These are phyloP conservation scores for Chloroceryle aenea DNA, from an alignment of 2,113 vertebrate genomes.

Conservation along the genomic window DNA sequence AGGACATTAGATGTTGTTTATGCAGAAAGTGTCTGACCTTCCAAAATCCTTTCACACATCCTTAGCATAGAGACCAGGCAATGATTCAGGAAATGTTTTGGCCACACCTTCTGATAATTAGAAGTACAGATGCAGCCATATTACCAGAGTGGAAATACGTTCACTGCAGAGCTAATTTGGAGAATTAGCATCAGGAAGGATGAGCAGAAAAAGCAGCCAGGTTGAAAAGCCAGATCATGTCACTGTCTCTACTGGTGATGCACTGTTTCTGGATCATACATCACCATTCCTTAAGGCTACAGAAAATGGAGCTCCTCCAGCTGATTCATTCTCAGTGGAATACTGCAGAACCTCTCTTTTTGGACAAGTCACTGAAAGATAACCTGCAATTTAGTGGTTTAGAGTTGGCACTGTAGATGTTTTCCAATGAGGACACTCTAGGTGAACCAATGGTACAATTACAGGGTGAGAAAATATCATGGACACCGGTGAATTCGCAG, in stretches of 20 bases:
- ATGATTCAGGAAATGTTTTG: conserved; percentile 28
- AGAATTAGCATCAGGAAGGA: background rate
- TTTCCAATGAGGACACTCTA: background rate
- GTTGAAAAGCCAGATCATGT: conserved; percentile 1
- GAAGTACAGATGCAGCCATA: conserved; percentile 15
- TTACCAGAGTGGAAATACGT: background rate
- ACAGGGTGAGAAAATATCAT: background rate
- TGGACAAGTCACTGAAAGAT: background rate
- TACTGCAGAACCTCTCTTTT: background rate
- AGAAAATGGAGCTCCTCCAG: background rate
- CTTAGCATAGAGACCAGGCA: background rate
- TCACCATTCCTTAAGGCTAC: background rate
- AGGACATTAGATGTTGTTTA: background rate
- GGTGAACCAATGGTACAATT: background rate
- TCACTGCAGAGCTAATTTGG: conserved; percentile 18
- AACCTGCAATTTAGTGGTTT: background rate
- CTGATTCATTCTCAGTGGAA: background rate
- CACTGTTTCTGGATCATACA: background rate
- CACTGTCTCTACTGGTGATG: background rate
- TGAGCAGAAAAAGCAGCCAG: background rate
- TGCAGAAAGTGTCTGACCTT: background rate
- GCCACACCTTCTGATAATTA: conserved; percentile 17
- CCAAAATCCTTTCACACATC: conserved; percentile 37
- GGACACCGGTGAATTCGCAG: background rate
- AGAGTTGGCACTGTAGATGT: background rate